Evolutionary conservation across 2,797 vertebrate genomes (phyloP).

Genomic region (Myotis planiceps): DNA sequence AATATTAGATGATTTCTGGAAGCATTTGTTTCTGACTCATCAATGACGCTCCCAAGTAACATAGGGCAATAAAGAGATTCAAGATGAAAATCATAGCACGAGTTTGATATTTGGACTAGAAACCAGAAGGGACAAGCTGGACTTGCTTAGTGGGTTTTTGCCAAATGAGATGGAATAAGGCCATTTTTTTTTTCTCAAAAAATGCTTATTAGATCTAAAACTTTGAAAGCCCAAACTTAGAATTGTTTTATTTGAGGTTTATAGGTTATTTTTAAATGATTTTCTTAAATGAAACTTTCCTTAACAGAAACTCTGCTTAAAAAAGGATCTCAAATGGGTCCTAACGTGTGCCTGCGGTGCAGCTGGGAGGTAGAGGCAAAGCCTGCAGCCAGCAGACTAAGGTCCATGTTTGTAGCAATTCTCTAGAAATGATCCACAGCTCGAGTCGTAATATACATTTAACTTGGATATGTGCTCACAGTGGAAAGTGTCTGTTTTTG

Average conservation of each 20-base stretch:
- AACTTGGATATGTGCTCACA: neutral
- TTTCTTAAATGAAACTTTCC: neutral
- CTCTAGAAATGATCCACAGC: neutral
- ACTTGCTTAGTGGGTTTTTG: neutral
- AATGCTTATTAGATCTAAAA: neutral
- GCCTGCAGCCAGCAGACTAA: neutral
- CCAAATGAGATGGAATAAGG: neutral
- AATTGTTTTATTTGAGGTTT: neutral
- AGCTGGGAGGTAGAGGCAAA: neutral
- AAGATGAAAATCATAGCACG: neutral
- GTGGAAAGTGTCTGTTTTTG: neutral
- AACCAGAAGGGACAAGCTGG: neutral
- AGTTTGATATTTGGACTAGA: neutral
- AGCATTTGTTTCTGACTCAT: slow-evolving; percentile 7
- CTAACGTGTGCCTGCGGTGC: rapidly evolving
- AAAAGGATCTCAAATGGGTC: neutral
- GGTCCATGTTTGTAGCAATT: neutral
- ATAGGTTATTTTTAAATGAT: neutral
- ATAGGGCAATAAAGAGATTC: neutral
- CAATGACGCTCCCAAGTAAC: neutral
- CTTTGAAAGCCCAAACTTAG: neutral
- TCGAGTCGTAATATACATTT: neutral
- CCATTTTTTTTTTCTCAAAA: neutral
- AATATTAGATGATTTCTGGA: neutral
- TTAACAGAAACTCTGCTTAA: neutral